These are phyloP conservation scores for Lanistes nyassanus DNA, from an alignment of 1,140 invertebrate genomes.

Conservation along the genomic window DNA sequence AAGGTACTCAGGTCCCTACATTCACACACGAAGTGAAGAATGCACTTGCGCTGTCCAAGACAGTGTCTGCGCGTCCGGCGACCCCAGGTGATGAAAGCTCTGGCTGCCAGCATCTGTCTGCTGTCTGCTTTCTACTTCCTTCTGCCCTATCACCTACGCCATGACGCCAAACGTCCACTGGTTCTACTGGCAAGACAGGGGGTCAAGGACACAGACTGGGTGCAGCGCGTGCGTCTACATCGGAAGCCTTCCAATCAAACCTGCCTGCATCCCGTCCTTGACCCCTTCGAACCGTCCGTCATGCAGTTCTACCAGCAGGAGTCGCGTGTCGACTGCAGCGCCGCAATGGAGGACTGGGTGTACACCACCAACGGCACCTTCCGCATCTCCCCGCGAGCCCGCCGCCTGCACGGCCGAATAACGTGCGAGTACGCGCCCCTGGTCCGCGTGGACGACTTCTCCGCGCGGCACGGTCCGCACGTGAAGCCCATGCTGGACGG, in stretches of 20 bases:
- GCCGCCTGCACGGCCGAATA: constrained; percentile 51
- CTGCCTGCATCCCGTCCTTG: constrained; percentile 76
- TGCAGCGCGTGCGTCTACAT: not conserved
- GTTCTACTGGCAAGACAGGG: no score
- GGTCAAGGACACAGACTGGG: not conserved
- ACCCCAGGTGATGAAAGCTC: not conserved
- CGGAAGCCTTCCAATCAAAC: constrained; percentile 47
- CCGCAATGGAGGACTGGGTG: constrained; percentile 64
- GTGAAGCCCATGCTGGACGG: constrained; percentile 49
- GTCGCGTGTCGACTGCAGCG: constrained; percentile 72
- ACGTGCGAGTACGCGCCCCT: constrained; percentile 53
- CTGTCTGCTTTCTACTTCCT: not conserved
- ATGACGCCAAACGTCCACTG: not conserved
- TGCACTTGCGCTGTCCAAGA: no score
- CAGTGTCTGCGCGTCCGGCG: not conserved
- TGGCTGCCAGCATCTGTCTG: not conserved
- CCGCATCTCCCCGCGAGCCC: constrained; percentile 36
- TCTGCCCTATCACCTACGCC: not conserved
- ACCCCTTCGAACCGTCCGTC: constrained; percentile 76
- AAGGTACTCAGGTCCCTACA: no score
- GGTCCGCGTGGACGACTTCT: constrained; percentile 40
- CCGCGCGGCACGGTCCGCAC: constrained; percentile 32
- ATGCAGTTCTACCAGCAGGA: constrained; percentile 75
- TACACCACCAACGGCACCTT: constrained; percentile 49
- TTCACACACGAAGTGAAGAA: no score